Conservation (phyloP, 2,888 invertebrate species). For the Drosophila rubida region DNA sequence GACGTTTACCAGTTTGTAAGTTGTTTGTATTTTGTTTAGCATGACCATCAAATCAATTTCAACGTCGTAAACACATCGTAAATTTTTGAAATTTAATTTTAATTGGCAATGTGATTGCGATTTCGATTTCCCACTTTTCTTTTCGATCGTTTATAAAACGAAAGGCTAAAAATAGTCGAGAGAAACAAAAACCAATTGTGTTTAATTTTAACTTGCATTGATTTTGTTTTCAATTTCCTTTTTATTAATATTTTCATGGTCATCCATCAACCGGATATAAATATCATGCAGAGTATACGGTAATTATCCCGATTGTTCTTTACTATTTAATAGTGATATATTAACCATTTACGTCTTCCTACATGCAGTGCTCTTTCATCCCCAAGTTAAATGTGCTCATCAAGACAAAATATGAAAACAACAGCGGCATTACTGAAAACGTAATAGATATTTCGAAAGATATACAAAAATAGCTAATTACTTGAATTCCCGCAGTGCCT, state of each 20-base stretch:
- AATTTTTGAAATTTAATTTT: conserved; percentile 1
- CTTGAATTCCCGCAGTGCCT: conserved; percentile 87
- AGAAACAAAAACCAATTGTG: conserved; percentile 3
- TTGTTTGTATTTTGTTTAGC: not conserved
- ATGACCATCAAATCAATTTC: not conserved
- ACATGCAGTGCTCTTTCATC: conserved; percentile 93
- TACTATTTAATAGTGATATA: not conserved
- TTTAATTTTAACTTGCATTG: conserved; percentile 18
- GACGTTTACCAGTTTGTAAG: not conserved
- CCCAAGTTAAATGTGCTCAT: conserved; percentile 94
- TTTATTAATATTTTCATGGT: conserved; percentile 26
- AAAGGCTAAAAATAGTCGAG: conserved; percentile 28
- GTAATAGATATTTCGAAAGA: conserved; percentile 86
- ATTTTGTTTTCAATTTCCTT: conserved; percentile 24
- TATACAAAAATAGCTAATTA: not conserved
- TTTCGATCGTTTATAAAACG: not conserved
- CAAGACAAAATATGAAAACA: conserved; percentile 95
- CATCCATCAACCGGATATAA: conserved; percentile 18
- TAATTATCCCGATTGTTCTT: conserved; percentile 85
- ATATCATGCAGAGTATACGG: conserved; percentile 88
- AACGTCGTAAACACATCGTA: conserved; percentile 2
- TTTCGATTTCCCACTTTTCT: not conserved
- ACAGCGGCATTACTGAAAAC: conserved; percentile 94
- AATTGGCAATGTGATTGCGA: conserved; percentile 1
- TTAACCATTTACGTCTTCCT: not conserved